Conservation (phyloP, 2,888 invertebrate species). For the Syrista parreyssii region DNA sequence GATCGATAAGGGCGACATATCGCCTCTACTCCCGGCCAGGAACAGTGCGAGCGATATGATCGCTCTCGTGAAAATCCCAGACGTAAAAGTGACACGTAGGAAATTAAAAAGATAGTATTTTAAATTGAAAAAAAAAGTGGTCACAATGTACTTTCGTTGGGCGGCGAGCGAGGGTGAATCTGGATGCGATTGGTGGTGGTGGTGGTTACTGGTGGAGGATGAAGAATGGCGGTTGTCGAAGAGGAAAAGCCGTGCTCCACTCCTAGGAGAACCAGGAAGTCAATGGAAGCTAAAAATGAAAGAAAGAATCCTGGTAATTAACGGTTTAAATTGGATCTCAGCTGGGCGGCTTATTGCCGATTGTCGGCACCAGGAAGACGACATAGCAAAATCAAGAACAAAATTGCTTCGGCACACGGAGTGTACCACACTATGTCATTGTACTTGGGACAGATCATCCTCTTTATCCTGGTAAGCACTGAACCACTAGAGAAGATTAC, state of each 20-base stretch:
- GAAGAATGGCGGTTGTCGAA: conserved; percentile 10
- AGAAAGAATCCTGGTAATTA: conserved; percentile 45
- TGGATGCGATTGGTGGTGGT: conserved; percentile 22
- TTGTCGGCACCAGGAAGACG: conserved; percentile 45
- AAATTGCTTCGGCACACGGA: conserved; percentile 44
- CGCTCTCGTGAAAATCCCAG: conserved; percentile 58
- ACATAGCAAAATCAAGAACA: conserved; percentile 51
- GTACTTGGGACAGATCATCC: no score
- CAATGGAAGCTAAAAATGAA: no score
- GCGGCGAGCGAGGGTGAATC: conserved; percentile 25
- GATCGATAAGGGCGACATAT: conserved; percentile 37
- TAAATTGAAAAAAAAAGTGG: conserved; percentile 59
- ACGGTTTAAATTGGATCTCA: conserved; percentile 57
- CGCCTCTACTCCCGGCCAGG: conserved; percentile 48
- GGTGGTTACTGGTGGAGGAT: conserved; percentile 11
- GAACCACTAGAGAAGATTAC: no score
- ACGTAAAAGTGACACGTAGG: conserved; percentile 60
- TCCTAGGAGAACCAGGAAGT: background rate
- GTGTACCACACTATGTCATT: no score
- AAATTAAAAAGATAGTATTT: conserved; percentile 62
- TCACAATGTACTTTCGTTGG: conserved; percentile 8
- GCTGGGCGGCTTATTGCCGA: conserved; percentile 49
- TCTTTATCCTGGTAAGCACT: no score
- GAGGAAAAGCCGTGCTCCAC: conserved; percentile 4
- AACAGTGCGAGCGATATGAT: conserved; percentile 50